phyloP scores from a whole-genome alignment of 2,113 vertebrate species.

The Erythrocercus mccallii region DNA sequence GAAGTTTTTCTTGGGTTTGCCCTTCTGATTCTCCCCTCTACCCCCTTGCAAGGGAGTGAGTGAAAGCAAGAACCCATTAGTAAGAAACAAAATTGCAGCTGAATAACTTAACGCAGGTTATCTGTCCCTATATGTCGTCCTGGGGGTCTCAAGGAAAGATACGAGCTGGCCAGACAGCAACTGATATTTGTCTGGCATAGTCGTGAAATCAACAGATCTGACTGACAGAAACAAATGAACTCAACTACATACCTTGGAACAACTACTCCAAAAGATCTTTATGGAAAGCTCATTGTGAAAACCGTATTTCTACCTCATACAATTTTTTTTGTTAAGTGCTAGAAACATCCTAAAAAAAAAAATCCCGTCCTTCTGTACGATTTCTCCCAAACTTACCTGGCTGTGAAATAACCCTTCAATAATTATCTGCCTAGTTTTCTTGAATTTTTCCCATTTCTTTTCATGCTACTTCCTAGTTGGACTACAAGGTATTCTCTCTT shows the following conservation, averaged over 20 bases:
- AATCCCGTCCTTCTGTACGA: background rate
- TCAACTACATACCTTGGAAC: background rate
- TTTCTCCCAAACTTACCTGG: background rate
- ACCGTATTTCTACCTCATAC: background rate
- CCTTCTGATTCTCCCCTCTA: background rate
- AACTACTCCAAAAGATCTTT: background rate
- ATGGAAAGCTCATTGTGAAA: background rate
- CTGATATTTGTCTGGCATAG: background rate
- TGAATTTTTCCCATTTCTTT: background rate
- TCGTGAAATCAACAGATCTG: background rate
- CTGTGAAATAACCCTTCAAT: background rate
- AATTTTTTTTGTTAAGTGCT: background rate
- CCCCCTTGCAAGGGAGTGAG: fast-evolving
- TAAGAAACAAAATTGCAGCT: background rate
- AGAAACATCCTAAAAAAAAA: background rate
- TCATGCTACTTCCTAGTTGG: background rate
- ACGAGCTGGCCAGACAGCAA: background rate
- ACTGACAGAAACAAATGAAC: background rate
- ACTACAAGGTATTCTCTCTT: background rate
- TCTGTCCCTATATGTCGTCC: background rate
- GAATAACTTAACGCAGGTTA: background rate
- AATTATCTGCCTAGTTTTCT: background rate
- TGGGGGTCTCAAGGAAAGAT: background rate
- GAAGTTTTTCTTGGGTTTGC: background rate
- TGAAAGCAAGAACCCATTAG: background rate